Conservation (phyloP, 2,797 vertebrate species). For the Molothrus ater region DNA sequence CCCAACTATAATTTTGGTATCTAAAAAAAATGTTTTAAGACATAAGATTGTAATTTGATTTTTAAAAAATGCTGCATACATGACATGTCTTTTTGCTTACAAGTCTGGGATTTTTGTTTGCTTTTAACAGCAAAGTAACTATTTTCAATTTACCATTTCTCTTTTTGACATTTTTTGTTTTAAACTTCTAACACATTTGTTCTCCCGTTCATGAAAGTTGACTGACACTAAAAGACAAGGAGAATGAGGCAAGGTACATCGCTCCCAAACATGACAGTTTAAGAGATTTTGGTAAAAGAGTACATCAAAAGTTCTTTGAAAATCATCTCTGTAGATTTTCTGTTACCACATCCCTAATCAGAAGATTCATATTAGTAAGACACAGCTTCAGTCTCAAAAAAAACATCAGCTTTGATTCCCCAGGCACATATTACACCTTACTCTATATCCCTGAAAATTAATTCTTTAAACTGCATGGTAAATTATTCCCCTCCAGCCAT, state of each 20-base stretch:
- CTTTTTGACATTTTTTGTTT: background rate
- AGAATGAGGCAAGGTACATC: background rate
- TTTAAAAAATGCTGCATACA: background rate
- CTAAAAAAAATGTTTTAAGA: background rate
- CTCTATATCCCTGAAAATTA: background rate
- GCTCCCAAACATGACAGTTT: background rate
- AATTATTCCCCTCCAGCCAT: constrained; percentile 24
- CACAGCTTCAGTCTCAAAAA: background rate
- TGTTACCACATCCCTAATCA: background rate
- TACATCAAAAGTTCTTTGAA: background rate
- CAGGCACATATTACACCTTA: background rate
- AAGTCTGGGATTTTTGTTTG: background rate
- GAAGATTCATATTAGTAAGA: background rate
- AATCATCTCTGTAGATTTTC: background rate
- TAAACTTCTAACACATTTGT: background rate
- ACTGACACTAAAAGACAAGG: background rate
- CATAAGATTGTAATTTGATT: background rate
- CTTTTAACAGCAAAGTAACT: background rate
- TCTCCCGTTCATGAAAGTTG: background rate
- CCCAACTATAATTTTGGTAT: background rate
- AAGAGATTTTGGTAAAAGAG: background rate
- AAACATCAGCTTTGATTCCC: background rate
- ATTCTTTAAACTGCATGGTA: background rate
- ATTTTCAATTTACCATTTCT: background rate
- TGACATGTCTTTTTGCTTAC: background rate